Conservation (phyloP, 2,797 vertebrate genomes). For the Malacoraja senta region DNA sequence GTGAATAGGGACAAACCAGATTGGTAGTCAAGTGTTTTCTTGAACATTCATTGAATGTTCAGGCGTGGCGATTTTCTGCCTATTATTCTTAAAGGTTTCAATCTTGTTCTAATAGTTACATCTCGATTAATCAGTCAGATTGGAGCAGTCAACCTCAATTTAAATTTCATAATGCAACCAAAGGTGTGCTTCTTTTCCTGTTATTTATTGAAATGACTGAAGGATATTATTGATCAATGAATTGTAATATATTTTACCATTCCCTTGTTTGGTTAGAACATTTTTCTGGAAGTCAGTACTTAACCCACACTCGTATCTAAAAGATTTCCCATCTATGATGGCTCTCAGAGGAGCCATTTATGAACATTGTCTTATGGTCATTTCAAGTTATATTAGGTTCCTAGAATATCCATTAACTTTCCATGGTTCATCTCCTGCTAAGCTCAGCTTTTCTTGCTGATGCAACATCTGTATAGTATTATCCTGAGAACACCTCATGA, state of each 20-base stretch:
- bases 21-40: background rate
- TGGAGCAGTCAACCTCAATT: background rate
- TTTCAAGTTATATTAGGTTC: no score
- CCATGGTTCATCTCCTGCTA: background rate
- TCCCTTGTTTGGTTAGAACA: background rate
- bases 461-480: background rate
- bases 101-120: background rate
- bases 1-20: background rate
- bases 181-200: background rate
- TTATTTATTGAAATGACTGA: background rate
- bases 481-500: background rate
- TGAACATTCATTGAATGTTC: background rate
- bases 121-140: no score
- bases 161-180: background rate
- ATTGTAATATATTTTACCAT: background rate
- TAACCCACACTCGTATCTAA: background rate
- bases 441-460: background rate
- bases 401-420: no score
- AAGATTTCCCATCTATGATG: background rate
- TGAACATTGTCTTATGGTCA: no score
- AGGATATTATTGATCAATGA: background rate
- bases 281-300: background rate
- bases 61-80: background rate
- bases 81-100: background rate
- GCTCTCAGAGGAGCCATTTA: background rate